Base-by-base conservation (phyloP, 2,113 vertebrate genomes). In the Hippocampus barbouri region DNA sequence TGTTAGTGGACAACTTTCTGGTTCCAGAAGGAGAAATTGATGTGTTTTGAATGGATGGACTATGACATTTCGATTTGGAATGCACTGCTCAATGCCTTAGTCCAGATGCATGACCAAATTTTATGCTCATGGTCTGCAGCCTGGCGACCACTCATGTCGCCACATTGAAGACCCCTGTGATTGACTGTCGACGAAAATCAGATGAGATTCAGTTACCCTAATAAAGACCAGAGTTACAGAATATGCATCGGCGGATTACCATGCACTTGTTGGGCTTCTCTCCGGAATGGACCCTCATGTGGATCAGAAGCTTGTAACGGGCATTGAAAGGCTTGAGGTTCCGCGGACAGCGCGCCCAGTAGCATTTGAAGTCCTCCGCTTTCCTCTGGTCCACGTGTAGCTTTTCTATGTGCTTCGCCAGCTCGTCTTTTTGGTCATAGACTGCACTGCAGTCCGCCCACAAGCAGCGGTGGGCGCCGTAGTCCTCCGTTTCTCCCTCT, bases 181-280 rank as follows among this genome's bases (percentile, higher is more conserved):
- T 56, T 23, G 53, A 56, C 21, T 23, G 2, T 21, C n/a, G 21
- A 23, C 21, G 12, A 23, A 34, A 61, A 10, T 18, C 2, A 15
- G 2, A 25, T 9, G 27, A 34, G 59, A 61, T 61, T 15, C 15
- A 8, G 2, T 61, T 34, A 61, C 2, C 21, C 53, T 18, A 34
- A 34, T 34, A 7, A 18, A 30, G 7, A 18, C 59, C 2, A 61
- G 27, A 23, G 11, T 11, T 59, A 23, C 12, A 15, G 30, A 20
- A 40, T 67, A 23, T 18, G 57, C 27, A 23, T 23, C 27, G 27
- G 53, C 45, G 62, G 49, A 80, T 92, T 89, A 99, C 97, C 89
- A 93, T 96, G 87, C 97, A 99, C 83, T 96, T 97, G 92, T 99
- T 98, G 3, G 97, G 97, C 87, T 96, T 99, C 91, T 98, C 97